Conservation (phyloP, 2,888 invertebrate species). For the Hoplodrina blanda region DNA sequence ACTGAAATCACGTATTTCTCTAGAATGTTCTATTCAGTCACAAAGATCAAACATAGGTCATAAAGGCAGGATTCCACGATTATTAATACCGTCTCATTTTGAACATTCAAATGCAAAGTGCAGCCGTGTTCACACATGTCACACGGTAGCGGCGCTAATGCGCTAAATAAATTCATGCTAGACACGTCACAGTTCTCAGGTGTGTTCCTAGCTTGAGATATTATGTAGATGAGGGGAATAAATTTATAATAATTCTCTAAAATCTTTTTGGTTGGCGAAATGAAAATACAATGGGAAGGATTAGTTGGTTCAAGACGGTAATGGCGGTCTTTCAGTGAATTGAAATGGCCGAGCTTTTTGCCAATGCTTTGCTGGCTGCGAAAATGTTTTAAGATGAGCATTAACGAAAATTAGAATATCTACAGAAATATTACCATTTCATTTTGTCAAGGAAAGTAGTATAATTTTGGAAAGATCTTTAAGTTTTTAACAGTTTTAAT, state of each 20-base stretch:
- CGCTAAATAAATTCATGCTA: slow-evolving; percentile 75
- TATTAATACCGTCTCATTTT: slow-evolving; percentile 67
- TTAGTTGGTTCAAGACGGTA: slow-evolving; percentile 43
- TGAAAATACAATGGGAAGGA: slow-evolving; percentile 54
- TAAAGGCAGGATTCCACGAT: slow-evolving; percentile 54
- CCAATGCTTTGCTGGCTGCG: slow-evolving; percentile 18
- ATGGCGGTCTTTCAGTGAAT: slow-evolving; percentile 34
- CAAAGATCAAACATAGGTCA: slow-evolving; percentile 40
- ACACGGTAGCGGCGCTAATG: slow-evolving; percentile 65
- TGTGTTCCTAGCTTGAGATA: slow-evolving; percentile 65
- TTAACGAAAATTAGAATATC: slow-evolving; percentile 18
- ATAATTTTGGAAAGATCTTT: background rate
- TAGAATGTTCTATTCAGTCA: slow-evolving; percentile 31
- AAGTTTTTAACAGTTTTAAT: background rate
- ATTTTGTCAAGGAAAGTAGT: background rate
- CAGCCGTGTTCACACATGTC: slow-evolving; percentile 68
- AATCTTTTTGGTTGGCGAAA: slow-evolving; percentile 52
- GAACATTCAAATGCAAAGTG: slow-evolving; percentile 73
- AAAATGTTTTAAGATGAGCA: slow-evolving; percentile 24
- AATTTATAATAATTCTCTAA: slow-evolving; percentile 54
- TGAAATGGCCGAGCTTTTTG: slow-evolving; percentile 33
- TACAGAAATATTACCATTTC: background rate
- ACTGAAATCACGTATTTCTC: slow-evolving; percentile 41
- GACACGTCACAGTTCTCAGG: slow-evolving; percentile 69
- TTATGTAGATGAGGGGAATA: slow-evolving; percentile 65